Evolutionary conservation across 2,113 vertebrate genomes (phyloP).

Genomic region (Okapia johnstoni): DNA sequence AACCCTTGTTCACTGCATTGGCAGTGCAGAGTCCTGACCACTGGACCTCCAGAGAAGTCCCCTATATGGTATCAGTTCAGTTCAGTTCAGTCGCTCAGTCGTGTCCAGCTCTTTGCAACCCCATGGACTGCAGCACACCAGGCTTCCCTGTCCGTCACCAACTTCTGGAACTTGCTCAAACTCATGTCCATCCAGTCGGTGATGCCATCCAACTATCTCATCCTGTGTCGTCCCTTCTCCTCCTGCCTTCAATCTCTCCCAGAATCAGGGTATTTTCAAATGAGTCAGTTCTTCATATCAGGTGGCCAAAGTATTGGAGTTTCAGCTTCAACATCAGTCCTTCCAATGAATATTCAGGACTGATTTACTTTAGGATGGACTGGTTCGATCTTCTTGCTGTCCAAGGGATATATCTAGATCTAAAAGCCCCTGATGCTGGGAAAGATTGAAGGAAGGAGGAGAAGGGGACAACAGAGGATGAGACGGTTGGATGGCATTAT

Average conservation of each 20-base stretch:
- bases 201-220: neutral
- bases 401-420: neutral
- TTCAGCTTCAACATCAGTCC: neutral
- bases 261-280: neutral
- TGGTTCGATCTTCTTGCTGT: neutral
- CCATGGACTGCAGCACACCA: neutral
- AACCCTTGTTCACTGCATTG: neutral
- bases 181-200: neutral
- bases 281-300: neutral
- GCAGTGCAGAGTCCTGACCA: neutral
- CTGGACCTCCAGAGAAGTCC: neutral
- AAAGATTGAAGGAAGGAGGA: neutral
- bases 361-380: neutral
- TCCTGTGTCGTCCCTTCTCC: neutral
- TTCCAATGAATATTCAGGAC: neutral
- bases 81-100: neutral
- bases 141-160: neutral
- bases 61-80: neutral
- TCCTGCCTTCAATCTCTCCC: neutral
- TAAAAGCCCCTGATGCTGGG: neutral
- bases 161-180: rapidly evolving
- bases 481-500: neutral
- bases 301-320: neutral
- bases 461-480: neutral
- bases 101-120: neutral